These are phyloP conservation scores for Drosophila longiperda DNA, from an alignment of 2,888 invertebrate genomes.

Conservation along the genomic window DNA sequence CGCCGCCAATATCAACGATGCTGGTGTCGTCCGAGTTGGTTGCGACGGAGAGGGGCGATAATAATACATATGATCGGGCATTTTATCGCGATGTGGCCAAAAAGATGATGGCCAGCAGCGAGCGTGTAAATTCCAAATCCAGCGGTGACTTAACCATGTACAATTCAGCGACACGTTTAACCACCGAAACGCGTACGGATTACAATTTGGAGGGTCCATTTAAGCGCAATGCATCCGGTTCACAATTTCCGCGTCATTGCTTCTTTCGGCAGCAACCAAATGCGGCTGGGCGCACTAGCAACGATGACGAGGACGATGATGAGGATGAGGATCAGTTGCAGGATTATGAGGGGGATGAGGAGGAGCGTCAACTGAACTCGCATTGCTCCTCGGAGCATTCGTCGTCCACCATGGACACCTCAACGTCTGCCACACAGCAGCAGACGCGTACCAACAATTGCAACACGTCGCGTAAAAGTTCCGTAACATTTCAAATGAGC, in stretches of 20 bases:
- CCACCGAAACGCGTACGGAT: constrained; percentile 31
- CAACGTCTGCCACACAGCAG: constrained; percentile 37
- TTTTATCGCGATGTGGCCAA: constrained; percentile 82
- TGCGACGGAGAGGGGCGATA: constrained; percentile 59
- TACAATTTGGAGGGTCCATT: constrained; percentile 66
- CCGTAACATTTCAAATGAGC: constrained; percentile 83
- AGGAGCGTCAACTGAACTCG: constrained; percentile 42
- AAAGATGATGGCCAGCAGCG: constrained; percentile 81
- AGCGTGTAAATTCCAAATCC: constrained; percentile 84
- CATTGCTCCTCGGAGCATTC: constrained; percentile 79
- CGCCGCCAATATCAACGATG: constrained; percentile 15
- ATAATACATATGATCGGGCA: constrained; percentile 84
- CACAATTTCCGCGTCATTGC: constrained; percentile 84
- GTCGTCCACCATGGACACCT: constrained; percentile 59
- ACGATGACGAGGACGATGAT: constrained; percentile 13
- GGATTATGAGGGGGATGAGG: constrained; percentile 30
- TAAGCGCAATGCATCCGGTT: constrained; percentile 83
- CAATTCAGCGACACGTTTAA: constrained; percentile 74
- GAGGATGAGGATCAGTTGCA: not conserved
- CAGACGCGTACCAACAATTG: constrained; percentile 50
- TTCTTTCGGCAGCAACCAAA: constrained; percentile 81
- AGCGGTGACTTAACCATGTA: constrained; percentile 85
- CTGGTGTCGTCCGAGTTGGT: constrained; percentile 4
- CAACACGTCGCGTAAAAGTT: constrained; percentile 82
- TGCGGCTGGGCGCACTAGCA: constrained; percentile 1